A percentile compares a stretch with the other conserved stretches of the same genome.
Conservation (phyloP, 2,888 invertebrate genomes). For the Amphiduros pacificus region DNA sequence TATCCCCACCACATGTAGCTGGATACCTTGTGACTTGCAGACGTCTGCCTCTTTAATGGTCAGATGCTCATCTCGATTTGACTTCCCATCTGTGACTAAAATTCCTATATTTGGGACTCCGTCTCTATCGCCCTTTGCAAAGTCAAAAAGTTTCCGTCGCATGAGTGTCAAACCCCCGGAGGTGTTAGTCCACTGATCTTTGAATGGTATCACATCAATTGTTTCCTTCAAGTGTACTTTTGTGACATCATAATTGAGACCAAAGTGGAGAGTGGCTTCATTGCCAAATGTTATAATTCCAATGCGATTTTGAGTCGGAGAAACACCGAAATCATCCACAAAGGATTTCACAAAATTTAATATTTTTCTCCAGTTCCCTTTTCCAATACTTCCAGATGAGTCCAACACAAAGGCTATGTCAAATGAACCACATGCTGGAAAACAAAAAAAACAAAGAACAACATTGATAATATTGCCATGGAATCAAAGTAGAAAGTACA, state of each 20-base stretch:
- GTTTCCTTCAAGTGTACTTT: too few species aligned
- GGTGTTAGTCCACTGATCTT: constrained; percentile 2
- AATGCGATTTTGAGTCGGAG: neutral
- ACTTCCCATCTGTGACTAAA: constrained; percentile 17
- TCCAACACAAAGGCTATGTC: neutral
- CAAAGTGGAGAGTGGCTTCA: neutral
- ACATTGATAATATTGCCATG: too few species aligned
- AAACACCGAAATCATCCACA: neutral
- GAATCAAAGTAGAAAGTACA: too few species aligned
- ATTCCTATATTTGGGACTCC: constrained; percentile 1
- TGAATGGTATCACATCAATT: neutral
- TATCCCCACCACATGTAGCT: constrained; percentile 8
- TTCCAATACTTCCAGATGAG: neutral
- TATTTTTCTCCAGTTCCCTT: neutral
- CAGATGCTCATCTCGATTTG: constrained; percentile 8
- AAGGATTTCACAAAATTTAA: neutral
- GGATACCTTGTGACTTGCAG: constrained; percentile 1
- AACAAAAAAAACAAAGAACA: neutral
- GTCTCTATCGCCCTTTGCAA: neutral
- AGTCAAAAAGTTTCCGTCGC: neutral
- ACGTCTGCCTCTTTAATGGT: constrained; percentile 6
- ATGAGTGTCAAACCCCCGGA: neutral
- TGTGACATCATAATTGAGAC: too few species aligned
- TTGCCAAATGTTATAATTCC: neutral
- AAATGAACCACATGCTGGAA: neutral